Conservation (phyloP, 2,113 vertebrate genomes). For the Leptobrachium leishanense region DNA sequence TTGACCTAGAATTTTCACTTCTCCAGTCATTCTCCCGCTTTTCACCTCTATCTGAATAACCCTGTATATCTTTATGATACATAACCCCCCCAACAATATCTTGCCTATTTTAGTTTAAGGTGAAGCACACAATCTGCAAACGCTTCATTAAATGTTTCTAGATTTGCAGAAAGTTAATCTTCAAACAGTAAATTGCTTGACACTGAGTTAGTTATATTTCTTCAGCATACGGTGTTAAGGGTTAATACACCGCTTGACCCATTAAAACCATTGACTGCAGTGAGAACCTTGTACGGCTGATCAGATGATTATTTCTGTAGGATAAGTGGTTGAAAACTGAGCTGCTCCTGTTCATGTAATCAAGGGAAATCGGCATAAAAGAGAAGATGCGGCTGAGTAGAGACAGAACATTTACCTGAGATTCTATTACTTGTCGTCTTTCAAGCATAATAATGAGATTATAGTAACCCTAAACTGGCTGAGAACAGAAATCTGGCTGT, state of each 20-base stretch:
- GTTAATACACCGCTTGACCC: constrained; percentile 73
- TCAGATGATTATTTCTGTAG: constrained; percentile 81
- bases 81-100: neutral
- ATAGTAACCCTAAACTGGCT: constrained; percentile 87
- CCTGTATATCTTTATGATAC: no score
- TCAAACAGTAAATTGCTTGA: constrained; percentile 41
- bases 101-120: neutral
- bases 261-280: constrained; percentile 68
- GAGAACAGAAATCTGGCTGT: constrained; percentile 83
- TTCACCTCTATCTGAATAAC: no score
- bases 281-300: constrained; percentile 72
- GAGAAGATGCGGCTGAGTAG: constrained; percentile 69
- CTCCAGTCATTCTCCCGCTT: no score
- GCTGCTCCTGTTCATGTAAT: constrained; percentile 83
- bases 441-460: constrained; percentile 90
- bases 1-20: no score
- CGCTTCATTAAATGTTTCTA: constrained; percentile 18
- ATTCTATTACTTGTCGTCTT: constrained; percentile 88
- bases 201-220: constrained; percentile 28
- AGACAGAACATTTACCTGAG: constrained; percentile 73
- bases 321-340: constrained; percentile 87
- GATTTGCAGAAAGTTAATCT: constrained; percentile 39
- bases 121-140: neutral
- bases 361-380: constrained; percentile 76
- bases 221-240: constrained; percentile 54